These are phyloP conservation scores for Netelia inedita DNA, from an alignment of 2,888 invertebrate genomes.

Conservation along the genomic window DNA sequence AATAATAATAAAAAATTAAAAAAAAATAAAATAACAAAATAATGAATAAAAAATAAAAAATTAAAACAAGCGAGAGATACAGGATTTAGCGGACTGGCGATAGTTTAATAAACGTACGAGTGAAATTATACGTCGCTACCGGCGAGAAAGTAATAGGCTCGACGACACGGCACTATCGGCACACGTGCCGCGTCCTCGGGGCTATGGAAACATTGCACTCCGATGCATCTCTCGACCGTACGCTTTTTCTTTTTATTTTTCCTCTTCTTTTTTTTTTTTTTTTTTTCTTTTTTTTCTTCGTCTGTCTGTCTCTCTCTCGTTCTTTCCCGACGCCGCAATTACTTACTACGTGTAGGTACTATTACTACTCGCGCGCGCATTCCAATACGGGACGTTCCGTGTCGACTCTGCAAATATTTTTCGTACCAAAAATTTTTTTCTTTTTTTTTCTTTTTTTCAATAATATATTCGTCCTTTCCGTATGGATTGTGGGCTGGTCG, in stretches of 20 bases:
- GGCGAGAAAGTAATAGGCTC: not conserved
- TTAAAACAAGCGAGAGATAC: no score
- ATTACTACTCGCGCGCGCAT: not conserved
- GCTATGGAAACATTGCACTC: not conserved
- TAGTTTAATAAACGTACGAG: no score
- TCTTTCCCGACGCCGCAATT: conserved; percentile 7
- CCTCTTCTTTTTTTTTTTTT: conserved; percentile 32
- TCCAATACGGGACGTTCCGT: not conserved
- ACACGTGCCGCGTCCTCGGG: not conserved
- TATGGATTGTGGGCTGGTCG: no score
- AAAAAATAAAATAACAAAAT: no score
- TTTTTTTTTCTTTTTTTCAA: not conserved
- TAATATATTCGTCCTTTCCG: no score
- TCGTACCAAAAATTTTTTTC: not conserved
- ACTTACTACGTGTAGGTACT: conserved; percentile 10
- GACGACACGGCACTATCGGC: not conserved
- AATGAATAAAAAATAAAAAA: no score
- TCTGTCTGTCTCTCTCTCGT: conserved; percentile 33
- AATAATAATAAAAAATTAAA: no score
- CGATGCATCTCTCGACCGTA: not conserved
- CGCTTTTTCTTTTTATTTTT: conserved; percentile 36
- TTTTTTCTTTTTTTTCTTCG: not conserved
- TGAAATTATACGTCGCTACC: not conserved
- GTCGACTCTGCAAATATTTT: not conserved
- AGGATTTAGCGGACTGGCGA: no score